These are phyloP conservation scores for Chaenodraco wilsoni DNA, from an alignment of 2,797 vertebrate genomes.

Conservation along the genomic window DNA sequence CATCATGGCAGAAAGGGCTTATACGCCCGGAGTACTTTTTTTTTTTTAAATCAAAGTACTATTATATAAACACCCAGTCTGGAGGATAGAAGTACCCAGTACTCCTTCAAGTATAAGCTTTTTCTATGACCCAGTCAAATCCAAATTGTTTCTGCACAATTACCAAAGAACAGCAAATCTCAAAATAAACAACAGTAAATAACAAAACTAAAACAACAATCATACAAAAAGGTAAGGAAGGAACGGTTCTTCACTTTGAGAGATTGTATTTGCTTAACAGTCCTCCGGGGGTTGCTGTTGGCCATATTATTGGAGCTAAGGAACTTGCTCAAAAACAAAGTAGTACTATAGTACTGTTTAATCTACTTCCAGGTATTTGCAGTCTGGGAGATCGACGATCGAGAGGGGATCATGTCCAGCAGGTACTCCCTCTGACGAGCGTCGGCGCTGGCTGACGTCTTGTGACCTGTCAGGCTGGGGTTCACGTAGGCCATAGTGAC, in stretches of 20 bases:
- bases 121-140: slow-evolving; percentile 57
- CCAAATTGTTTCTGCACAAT: slow-evolving; percentile 63
- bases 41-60: background rate
- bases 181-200: slow-evolving; percentile 65
- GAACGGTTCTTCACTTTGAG: slow-evolving; percentile 67
- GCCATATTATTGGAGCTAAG: slow-evolving; percentile 54
- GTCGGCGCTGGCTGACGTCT: slow-evolving; percentile 87
- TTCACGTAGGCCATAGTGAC: slow-evolving; percentile 94
- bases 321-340: slow-evolving; percentile 50
- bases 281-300: slow-evolving; percentile 69
- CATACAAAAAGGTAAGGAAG: slow-evolving; percentile 59
- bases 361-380: slow-evolving; percentile 95
- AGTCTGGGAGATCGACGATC: slow-evolving; percentile 93
- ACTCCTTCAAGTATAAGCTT: slow-evolving; percentile 70
- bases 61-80: slow-evolving; percentile 41
- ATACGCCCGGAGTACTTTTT: slow-evolving; percentile 37
- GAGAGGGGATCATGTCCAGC: slow-evolving; percentile 97
- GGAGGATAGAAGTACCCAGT: slow-evolving; percentile 49
- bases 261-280: slow-evolving; percentile 70
- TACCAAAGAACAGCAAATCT: slow-evolving; percentile 60
- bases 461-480: slow-evolving; percentile 91
- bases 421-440: slow-evolving; percentile 98
- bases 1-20: slow-evolving; percentile 55
- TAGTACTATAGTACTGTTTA: slow-evolving; percentile 28
- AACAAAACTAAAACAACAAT: slow-evolving; percentile 65